Evolutionary conservation across 2,113 vertebrate genomes (phyloP).

Genomic region (Oreochromis aureus): DNA sequence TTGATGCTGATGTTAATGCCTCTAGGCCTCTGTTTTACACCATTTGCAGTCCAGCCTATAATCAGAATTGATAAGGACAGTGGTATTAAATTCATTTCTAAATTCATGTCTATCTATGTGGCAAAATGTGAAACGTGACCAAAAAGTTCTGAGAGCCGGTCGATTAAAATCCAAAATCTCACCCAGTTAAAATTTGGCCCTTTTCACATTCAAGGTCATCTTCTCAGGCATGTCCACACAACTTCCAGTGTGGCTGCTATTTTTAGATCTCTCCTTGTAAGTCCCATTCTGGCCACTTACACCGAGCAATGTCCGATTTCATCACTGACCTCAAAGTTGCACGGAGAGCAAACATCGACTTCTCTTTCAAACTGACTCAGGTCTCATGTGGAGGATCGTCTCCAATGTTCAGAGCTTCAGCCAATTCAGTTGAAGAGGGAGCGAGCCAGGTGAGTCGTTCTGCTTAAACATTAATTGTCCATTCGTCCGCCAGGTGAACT

Average conservation of each 20-base stretch:
- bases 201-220: background rate
- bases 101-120: background rate
- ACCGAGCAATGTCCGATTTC: rapidly evolving
- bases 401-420: background rate
- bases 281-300: background rate
- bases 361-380: background rate
- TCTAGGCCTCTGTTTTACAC: background rate
- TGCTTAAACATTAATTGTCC: background rate
- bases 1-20: background rate
- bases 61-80: rapidly evolving
- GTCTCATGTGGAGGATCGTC: background rate
- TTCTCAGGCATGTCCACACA: background rate
- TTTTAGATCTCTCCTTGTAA: background rate
- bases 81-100: background rate
- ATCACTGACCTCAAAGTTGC: background rate
- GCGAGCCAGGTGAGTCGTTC: background rate
- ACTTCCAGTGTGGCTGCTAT: background rate
- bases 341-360: background rate
- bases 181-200: background rate
- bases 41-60: rapidly evolving
- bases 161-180: background rate
- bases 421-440: background rate
- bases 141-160: background rate
- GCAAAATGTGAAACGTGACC: background rate
- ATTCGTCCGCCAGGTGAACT: background rate